phyloP scores from a whole-genome alignment of 2,797 vertebrate species.

The Dipus sagitta region DNA sequence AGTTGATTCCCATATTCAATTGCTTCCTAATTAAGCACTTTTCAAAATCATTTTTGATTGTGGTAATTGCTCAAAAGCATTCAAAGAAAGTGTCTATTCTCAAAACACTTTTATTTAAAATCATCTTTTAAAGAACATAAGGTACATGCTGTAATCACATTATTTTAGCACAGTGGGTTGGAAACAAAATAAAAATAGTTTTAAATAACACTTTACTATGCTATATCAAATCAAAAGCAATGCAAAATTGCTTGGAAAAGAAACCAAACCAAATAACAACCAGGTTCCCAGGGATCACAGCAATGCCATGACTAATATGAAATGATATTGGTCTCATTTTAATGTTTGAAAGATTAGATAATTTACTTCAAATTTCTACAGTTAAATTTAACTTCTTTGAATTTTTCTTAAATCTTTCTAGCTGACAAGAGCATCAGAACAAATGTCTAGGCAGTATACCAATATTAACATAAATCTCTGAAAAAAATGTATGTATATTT shows the following conservation, averaged over 20 bases:
- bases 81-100: slow-evolving; percentile 48
- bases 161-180: slow-evolving; percentile 67
- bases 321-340: not conserved
- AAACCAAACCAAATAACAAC: not conserved
- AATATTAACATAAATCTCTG: slow-evolving; percentile 17
- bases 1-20: slow-evolving; percentile 29
- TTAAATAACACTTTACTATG: slow-evolving; percentile 58
- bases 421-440: not conserved
- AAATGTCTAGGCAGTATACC: not conserved
- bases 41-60: slow-evolving; percentile 64
- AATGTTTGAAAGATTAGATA: slow-evolving; percentile 50
- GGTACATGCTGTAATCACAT: slow-evolving; percentile 38
- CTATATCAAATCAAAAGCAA: slow-evolving; percentile 23
- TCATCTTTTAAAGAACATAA: slow-evolving; percentile 70
- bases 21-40: slow-evolving; percentile 63
- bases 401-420: slow-evolving; percentile 25
- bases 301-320: not conserved
- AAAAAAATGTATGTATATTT: not conserved
- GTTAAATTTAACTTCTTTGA: slow-evolving; percentile 11
- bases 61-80: slow-evolving; percentile 43
- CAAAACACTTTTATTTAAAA: slow-evolving; percentile 66
- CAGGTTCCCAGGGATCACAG: not conserved
- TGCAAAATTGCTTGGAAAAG: not conserved
- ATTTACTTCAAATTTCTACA: slow-evolving; percentile 44
- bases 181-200: slow-evolving; percentile 67